Percentiles rank a stretch among this genome's conserved stretches.
phyloP scores from a whole-genome alignment of 2,797 vertebrate genomes.

The Pteropus rufus region DNA sequence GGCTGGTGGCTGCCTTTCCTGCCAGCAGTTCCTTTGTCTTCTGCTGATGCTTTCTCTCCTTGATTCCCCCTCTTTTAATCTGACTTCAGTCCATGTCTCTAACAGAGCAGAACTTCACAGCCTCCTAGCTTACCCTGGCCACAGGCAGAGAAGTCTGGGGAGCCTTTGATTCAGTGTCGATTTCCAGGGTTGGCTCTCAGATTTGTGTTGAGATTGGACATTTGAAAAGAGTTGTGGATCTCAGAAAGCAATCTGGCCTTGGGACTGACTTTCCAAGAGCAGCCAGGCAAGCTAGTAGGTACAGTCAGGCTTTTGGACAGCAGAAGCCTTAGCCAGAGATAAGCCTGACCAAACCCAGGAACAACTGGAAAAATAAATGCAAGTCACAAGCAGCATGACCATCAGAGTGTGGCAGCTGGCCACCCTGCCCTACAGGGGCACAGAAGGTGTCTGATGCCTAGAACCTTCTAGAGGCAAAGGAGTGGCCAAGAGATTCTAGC shows the following conservation, averaged over 20 bases:
- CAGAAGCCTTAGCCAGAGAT: background rate
- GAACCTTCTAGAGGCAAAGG: background rate
- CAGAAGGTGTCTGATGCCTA: background rate
- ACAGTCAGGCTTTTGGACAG: background rate
- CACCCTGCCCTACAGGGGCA: background rate
- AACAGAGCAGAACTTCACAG: background rate
- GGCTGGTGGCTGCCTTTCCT: constrained; percentile 32
- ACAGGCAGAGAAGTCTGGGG: background rate
- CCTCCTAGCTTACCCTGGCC: background rate
- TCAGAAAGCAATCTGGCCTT: background rate
- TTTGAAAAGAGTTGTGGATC: background rate
- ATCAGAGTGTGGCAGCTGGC: background rate
- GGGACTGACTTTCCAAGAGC: background rate
- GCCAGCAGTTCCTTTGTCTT: constrained; percentile 54
- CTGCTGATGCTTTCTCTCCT: background rate
- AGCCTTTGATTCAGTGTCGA: background rate
- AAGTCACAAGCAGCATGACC: background rate
- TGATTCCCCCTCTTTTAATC: background rate
- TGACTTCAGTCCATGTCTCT: background rate
- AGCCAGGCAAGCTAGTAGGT: background rate
- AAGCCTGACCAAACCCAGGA: background rate
- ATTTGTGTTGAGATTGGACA: background rate
- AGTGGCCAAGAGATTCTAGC: background rate
- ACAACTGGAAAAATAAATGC: background rate
- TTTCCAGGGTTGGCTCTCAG: background rate